Evolutionary conservation across 2,113 vertebrate species (phyloP).

Genomic region (Empidonax alnorum): DNA sequence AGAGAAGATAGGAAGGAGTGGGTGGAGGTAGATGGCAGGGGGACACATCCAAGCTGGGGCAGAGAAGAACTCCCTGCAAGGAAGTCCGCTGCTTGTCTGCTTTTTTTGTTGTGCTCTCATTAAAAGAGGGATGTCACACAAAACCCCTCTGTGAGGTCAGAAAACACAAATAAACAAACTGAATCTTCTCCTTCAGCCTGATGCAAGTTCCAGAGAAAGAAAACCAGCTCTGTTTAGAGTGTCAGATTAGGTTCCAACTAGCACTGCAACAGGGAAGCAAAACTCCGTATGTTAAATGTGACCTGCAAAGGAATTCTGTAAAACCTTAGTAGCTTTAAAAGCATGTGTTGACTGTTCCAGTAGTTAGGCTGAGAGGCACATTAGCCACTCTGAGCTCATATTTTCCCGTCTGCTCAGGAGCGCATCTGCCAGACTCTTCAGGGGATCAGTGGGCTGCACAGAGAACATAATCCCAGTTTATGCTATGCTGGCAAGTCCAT

Average conservation of each 20-base stretch:
- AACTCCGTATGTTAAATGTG: neutral
- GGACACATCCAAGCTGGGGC: neutral
- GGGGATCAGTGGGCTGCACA: neutral
- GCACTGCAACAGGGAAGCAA: neutral
- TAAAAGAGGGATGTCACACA: neutral
- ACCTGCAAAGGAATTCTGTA: neutral
- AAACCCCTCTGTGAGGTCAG: neutral
- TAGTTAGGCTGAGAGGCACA: neutral
- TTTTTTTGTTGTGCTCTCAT: neutral
- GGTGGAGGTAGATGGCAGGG: neutral
- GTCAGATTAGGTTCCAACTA: neutral
- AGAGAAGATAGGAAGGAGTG: neutral
- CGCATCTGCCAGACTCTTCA: slow-evolving; percentile 26
- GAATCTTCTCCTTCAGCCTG: neutral
- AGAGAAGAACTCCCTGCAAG: neutral
- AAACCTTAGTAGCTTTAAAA: neutral
- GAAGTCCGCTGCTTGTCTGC: neutral
- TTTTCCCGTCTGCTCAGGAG: slow-evolving; percentile 9
- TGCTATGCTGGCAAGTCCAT: neutral
- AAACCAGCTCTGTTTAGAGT: neutral
- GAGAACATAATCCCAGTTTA: neutral
- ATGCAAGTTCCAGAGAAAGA: neutral
- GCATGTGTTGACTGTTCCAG: neutral
- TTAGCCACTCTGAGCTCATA: neutral
- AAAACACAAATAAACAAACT: neutral